These are phyloP conservation scores for Dryas iulia DNA, from an alignment of 1,140 invertebrate genomes.

Conservation along the genomic window DNA sequence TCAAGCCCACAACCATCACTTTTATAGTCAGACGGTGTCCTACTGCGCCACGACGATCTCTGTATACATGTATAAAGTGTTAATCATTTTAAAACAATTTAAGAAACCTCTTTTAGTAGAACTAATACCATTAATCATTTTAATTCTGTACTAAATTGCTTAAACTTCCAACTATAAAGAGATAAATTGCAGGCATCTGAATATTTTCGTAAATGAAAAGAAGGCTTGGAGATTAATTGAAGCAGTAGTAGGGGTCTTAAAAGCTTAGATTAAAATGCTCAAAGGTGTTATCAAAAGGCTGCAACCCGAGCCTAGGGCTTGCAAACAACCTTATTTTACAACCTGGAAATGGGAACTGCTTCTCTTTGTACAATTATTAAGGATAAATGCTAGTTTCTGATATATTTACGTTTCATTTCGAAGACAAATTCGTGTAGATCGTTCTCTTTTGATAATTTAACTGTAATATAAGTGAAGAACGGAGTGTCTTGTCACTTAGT, in stretches of 20 bases:
- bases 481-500: no score
- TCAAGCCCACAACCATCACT: no score
- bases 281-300: constrained; percentile 19
- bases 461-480: no score
- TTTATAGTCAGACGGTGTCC: no score
- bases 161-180: constrained; percentile 20
- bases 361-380: background rate
- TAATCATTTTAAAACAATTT: background rate
- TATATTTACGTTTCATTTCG: no score
- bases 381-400: background rate
- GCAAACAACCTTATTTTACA: constrained; percentile 3
- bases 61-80: no score
- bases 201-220: constrained; percentile 27
- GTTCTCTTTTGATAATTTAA: no score
- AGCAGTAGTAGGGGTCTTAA: constrained; percentile 14
- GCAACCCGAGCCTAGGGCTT: constrained; percentile 7
- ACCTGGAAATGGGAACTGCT: background rate
- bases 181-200: constrained; percentile 24
- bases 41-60: no score
- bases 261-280: constrained; percentile 16
- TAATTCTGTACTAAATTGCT: background rate
- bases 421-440: no score
- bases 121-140: background rate
- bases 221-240: constrained; percentile 28
- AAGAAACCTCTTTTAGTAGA: background rate